phyloP scores from a whole-genome alignment of 2,888 invertebrate species.

The Tridacna crocea region DNA sequence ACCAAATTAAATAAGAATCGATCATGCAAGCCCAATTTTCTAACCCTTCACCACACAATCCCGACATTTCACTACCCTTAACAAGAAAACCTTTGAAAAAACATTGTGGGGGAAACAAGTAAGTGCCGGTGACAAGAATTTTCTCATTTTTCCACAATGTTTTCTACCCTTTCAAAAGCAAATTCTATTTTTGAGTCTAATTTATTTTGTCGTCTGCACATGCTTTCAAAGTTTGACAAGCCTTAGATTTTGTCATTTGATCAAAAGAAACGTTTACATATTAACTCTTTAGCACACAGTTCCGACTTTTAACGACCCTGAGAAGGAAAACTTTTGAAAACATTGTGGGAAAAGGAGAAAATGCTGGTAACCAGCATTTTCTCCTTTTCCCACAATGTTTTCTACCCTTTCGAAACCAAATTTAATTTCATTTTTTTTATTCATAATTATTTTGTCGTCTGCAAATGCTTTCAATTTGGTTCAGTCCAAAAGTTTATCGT shows the following conservation, averaged over 20 bases:
- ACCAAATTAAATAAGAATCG: no score
- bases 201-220: background rate
- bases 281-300: background rate
- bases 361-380: background rate
- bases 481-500: background rate
- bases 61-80: no score
- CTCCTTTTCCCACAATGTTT: background rate
- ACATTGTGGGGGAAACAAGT: no score
- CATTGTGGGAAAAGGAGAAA: conserved; percentile 11
- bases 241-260: background rate
- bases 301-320: background rate
- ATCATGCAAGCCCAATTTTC: no score
- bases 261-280: no score
- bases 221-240: background rate
- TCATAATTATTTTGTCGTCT: background rate
- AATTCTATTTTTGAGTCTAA: background rate
- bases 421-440: background rate
- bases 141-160: no score
- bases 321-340: background rate
- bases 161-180: no score
- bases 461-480: background rate
- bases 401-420: background rate
- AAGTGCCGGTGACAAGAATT: no score
- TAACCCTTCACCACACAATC: no score
- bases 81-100: no score